These are phyloP conservation scores for Xylophagus ater DNA, from an alignment of 2,888 invertebrate species.

Conservation along the genomic window DNA sequence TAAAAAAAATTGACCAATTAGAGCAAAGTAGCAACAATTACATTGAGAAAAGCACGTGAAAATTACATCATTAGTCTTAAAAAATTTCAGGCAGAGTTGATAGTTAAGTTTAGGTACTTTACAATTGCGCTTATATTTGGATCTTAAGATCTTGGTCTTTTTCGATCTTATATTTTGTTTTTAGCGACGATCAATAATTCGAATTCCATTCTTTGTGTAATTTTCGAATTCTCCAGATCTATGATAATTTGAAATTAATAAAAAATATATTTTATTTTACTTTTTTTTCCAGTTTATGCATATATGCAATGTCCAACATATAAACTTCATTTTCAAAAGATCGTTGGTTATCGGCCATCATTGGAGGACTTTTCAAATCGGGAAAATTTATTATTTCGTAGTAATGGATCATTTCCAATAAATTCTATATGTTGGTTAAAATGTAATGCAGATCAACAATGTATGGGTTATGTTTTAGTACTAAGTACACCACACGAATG, in stretches of 20 bases:
- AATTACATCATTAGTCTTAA: no score
- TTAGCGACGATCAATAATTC: no score
- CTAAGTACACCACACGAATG: constrained; percentile 33
- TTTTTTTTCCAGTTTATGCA: constrained; percentile 20
- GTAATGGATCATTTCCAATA: constrained; percentile 15
- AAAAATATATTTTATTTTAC: no score
- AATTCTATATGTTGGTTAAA: constrained; percentile 31
- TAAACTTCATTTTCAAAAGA: constrained; percentile 36
- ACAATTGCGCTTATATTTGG: no score
- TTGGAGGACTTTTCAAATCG: constrained; percentile 25
- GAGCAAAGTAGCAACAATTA: no score
- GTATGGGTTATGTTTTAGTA: constrained; percentile 34
- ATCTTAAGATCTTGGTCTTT: no score
- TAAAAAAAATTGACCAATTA: no score
- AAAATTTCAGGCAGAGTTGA: no score
- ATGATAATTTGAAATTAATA: neutral
- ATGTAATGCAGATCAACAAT: constrained; percentile 32
- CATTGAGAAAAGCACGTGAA: no score
- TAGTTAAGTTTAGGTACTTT: no score
- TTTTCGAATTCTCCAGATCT: neutral
- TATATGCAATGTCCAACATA: constrained; percentile 35
- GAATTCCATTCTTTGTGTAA: no score
- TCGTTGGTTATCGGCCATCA: constrained; percentile 35
- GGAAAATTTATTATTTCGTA: constrained; percentile 27
- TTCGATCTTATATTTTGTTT: no score